Evolutionary conservation across 2,113 vertebrate species (phyloP), one percentile per base, ranked within the genome.

Genomic region (Ammodytes dubius): DNA sequence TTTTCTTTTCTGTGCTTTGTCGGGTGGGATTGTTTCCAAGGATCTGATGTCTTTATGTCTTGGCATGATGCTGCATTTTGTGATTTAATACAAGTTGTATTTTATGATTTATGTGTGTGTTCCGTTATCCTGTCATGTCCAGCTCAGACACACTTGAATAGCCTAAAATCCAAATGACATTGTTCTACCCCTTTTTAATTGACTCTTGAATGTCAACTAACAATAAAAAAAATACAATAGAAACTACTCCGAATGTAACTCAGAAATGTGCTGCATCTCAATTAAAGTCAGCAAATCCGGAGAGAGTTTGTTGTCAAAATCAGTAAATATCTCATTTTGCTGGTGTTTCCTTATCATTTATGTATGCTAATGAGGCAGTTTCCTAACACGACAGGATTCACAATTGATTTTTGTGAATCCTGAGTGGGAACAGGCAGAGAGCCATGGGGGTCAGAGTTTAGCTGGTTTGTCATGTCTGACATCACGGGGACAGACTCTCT

Each of bases 21-120:
- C 56, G 3, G 49, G 64, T 53, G 69, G 83, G 83, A 74, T 50
- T 1, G 5, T 47, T 50, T 89, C 74, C 83, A 84, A 79, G 40
- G 10, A 71, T 72, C 63, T 81, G 85, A 87, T 58, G 65, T 87
- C 87, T 88, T 81, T 64, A 74, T 82, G 69, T 64, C 39, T 45
- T 69, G 78, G 76, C 73, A 56, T 74, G 71, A 79, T 52, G 63
- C 63, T 56, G 54, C 19, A 0, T 57, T 81, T 64, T 37, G 49
- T 80, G 76, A 80, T 82, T 27, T 79, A 74, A 86, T 64, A 61
- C 2, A 13, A 5, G 37, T 69, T 60, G 12, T 42, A 5, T 40
- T 39, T 12, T 42, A 42, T 8, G 43, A 43, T 27, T 9, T 63
- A 19, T 59, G 39, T 46, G 53, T 50, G 56, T 43, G 70, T 68